Conservation (phyloP, 2,797 vertebrate species). For the Pseudochirops cupreus region DNA sequence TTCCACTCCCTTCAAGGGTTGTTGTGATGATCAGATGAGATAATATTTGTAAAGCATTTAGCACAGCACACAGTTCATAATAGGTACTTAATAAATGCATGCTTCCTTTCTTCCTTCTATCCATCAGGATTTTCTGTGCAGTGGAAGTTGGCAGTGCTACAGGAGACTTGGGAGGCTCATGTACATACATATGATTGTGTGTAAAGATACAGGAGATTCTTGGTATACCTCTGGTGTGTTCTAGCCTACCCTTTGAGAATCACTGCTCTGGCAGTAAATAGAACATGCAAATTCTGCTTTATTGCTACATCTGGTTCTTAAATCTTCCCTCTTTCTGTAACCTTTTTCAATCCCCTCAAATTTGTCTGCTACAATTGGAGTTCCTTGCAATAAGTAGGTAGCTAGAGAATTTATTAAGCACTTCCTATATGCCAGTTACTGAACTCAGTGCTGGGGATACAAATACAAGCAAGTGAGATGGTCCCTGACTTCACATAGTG, state of each 20-base stretch:
- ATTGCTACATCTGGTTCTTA: background rate
- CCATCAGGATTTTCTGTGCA: too few relatives aligned
- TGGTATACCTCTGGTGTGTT: too few relatives aligned
- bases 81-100: too few relatives aligned
- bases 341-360: background rate
- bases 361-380: background rate
- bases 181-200: too few relatives aligned
- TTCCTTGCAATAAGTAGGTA: background rate
- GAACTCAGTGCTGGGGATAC: background rate
- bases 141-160: too few relatives aligned
- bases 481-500: background rate
- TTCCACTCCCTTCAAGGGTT: too few relatives aligned
- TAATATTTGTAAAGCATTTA: too few relatives aligned
- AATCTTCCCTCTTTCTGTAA: background rate
- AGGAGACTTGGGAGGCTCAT: background rate
- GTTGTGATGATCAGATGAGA: too few relatives aligned
- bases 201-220: too few relatives aligned
- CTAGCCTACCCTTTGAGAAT: background rate
- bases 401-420: background rate
- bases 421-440: background rate
- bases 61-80: too few relatives aligned
- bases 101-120: too few relatives aligned
- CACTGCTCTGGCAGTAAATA: background rate
- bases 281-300: background rate
- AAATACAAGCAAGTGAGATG: background rate